Conservation (phyloP, 2,888 invertebrate species). For the Hyposoter dolosus region DNA sequence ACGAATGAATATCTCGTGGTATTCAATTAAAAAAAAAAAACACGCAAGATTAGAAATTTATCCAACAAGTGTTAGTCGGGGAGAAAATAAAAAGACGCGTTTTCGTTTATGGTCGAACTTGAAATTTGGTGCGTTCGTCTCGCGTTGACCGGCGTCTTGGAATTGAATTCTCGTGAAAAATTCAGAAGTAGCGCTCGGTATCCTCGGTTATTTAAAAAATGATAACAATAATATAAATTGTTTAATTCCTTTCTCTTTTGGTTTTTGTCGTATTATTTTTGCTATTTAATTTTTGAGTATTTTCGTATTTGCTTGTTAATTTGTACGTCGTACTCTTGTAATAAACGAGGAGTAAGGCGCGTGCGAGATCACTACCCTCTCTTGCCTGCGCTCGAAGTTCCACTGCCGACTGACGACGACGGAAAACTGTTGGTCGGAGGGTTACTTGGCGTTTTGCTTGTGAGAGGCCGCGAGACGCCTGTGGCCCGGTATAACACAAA, state of each 20-base stretch:
- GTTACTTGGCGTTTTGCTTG: conserved; percentile 60
- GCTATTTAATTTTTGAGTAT: conserved; percentile 50
- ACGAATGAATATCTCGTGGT: conserved; percentile 3
- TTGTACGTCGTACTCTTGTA: conserved; percentile 38
- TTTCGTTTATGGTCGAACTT: conserved; percentile 13
- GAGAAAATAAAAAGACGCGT: background rate
- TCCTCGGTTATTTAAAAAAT: conserved; percentile 2
- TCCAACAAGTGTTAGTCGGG: background rate
- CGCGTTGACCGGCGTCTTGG: conserved; percentile 7
- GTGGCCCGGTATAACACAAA: conserved; percentile 77
- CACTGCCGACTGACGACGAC: conserved; percentile 83
- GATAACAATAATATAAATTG: conserved; percentile 16
- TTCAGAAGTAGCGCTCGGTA: conserved; percentile 27
- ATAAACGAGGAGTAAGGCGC: conserved; percentile 84
- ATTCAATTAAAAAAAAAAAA: background rate
- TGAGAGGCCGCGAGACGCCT: conserved; percentile 84
- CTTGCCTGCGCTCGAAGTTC: conserved; percentile 78
- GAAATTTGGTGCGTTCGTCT: background rate
- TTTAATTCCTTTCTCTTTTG: conserved; percentile 1
- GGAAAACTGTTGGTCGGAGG: conserved; percentile 78
- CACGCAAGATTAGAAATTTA: background rate
- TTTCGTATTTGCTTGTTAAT: conserved; percentile 14
- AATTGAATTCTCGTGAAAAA: conserved; percentile 6
- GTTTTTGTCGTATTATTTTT: conserved; percentile 10
- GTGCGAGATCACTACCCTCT: conserved; percentile 84